A percentile compares a stretch with the other conserved stretches of the same genome.
These are phyloP conservation scores for Falcunculus frontatus DNA, from an alignment of 2,113 vertebrate species.

Conservation along the genomic window DNA sequence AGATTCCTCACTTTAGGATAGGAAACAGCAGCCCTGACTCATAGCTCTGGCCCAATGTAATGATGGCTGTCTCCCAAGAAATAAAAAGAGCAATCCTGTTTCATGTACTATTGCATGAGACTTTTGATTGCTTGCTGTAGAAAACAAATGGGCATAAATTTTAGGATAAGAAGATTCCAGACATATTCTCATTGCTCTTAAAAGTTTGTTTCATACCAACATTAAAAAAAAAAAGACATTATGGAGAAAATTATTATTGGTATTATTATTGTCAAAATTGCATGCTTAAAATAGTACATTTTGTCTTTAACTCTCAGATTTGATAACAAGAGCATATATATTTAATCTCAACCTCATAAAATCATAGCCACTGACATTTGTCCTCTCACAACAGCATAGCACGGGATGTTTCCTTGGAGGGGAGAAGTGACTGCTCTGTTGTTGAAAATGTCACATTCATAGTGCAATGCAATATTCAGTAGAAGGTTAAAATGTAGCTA, in stretches of 20 bases:
- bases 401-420: background rate
- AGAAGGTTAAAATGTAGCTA: too few species aligned
- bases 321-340: background rate
- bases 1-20: slow-evolving; percentile 48
- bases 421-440: background rate
- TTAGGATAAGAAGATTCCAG: background rate
- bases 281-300: background rate
- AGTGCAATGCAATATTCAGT: background rate
- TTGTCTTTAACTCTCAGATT: background rate
- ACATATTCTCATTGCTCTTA: background rate
- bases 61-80: slow-evolving; percentile 20
- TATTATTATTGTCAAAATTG: background rate
- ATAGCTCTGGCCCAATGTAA: slow-evolving; percentile 19
- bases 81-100: slow-evolving; percentile 14
- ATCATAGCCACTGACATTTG: background rate
- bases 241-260: background rate
- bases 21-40: slow-evolving; percentile 55
- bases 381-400: background rate
- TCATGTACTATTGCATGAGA: background rate
- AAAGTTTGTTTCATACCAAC: background rate
- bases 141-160: background rate
- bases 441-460: background rate
- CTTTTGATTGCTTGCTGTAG: background rate
- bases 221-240: background rate
- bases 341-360: background rate